Conservation (phyloP, 2,888 invertebrate genomes). For the Ennomos quercinarius region DNA sequence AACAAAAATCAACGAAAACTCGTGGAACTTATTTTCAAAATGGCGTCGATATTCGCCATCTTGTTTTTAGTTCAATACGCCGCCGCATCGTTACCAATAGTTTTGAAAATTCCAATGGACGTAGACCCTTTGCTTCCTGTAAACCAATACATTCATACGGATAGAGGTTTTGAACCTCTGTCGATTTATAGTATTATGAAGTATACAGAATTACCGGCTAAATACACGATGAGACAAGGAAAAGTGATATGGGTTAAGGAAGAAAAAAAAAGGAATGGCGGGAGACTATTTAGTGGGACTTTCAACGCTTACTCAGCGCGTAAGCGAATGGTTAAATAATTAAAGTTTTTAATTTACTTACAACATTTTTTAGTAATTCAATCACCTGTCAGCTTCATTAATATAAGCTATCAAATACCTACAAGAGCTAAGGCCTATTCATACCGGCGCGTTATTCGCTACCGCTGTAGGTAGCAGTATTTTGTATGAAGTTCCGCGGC, state of each 20-base stretch:
- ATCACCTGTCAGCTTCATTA: too few relatives aligned
- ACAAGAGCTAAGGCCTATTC: too few relatives aligned
- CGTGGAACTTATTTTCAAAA: slow-evolving; percentile 14
- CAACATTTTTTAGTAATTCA: too few relatives aligned
- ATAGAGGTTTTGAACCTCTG: slow-evolving; percentile 41
- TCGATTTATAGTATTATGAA: slow-evolving; percentile 46
- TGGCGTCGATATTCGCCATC: slow-evolving; percentile 25
- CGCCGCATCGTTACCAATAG: slow-evolving; percentile 26
- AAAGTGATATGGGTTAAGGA: slow-evolving; percentile 36
- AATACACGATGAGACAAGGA: slow-evolving; percentile 30
- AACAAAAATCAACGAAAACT: too few relatives aligned
- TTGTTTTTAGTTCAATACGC: slow-evolving; percentile 19
- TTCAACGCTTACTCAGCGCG: slow-evolving; percentile 39
- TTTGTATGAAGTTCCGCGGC: too few relatives aligned
- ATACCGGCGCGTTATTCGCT: too few relatives aligned
- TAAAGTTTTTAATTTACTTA: background rate
- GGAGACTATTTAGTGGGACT: slow-evolving; percentile 26
- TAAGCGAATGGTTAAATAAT: slow-evolving; percentile 36
- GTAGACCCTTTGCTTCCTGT: slow-evolving; percentile 34
- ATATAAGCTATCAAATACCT: too few relatives aligned
- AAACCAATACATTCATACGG: slow-evolving; percentile 48
- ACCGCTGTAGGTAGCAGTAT: too few relatives aligned
- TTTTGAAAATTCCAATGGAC: slow-evolving; percentile 37
- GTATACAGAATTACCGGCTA: slow-evolving; percentile 46
- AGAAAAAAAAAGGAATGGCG: slow-evolving; percentile 22